phyloP scores from a whole-genome alignment of 2,888 invertebrate genomes.

The Metacarcinus magister region DNA sequence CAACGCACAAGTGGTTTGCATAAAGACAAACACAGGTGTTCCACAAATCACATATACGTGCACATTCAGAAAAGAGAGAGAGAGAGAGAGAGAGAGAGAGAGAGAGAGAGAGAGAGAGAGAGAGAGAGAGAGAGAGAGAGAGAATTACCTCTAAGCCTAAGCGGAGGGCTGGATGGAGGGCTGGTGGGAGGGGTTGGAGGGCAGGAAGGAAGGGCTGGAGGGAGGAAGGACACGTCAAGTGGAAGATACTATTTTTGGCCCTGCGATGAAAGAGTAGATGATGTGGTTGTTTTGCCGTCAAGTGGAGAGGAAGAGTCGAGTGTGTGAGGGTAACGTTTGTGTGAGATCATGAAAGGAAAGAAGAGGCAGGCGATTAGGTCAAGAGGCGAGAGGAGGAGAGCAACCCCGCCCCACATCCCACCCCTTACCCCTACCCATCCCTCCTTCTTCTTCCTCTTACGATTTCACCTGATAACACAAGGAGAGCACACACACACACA shows the following conservation, averaged over 20 bases:
- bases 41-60: too few relatives aligned
- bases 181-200: too few relatives aligned
- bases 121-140: background rate
- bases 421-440: background rate
- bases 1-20: too few relatives aligned
- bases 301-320: background rate
- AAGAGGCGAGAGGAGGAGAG: background rate
- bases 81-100: slow-evolving; percentile 21
- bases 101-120: slow-evolving; percentile 26
- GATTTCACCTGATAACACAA: background rate
- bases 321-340: background rate
- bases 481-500: background rate
- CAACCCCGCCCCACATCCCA: background rate
- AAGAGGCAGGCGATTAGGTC: background rate
- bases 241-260: background rate
- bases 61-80: background rate
- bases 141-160: background rate
- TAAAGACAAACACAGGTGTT: too few relatives aligned
- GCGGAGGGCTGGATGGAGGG: background rate
- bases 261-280: background rate
- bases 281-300: background rate
- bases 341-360: background rate
- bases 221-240: background rate
- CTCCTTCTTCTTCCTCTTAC: background rate
- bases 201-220: background rate